Conservation (phyloP, 2,888 invertebrate species). For the Apamea anceps region DNA sequence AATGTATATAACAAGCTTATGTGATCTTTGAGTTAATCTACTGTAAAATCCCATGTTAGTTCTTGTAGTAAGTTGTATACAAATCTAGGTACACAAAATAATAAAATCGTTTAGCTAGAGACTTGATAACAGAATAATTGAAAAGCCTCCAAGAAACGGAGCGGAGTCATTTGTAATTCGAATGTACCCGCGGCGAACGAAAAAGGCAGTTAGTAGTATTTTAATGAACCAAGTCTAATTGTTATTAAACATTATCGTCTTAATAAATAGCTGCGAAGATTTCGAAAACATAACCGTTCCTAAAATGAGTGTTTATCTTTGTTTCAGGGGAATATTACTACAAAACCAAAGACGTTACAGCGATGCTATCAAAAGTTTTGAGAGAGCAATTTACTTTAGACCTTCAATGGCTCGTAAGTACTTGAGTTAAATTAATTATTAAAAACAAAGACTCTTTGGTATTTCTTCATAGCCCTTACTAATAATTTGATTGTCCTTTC, state of each 20-base stretch:
- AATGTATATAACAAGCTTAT: background rate
- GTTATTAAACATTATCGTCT: constrained; percentile 13
- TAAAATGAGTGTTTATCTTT: constrained; percentile 75
- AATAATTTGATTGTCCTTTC: constrained; percentile 69
- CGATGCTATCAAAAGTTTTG: constrained; percentile 97
- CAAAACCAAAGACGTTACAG: constrained; percentile 96
- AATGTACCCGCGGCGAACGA: background rate
- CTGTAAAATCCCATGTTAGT: background rate
- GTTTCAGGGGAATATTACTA: constrained; percentile 96
- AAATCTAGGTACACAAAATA: background rate
- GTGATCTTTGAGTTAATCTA: background rate
- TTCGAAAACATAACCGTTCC: constrained; percentile 23
- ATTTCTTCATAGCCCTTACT: constrained; percentile 68
- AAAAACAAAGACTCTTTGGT: constrained; percentile 68
- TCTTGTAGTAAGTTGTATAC: background rate
- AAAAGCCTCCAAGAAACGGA: background rate
- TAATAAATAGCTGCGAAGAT: constrained; percentile 21
- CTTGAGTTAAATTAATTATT: constrained; percentile 72
- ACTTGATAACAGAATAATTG: constrained; percentile 19
- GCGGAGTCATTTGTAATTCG: background rate
- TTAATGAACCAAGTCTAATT: constrained; percentile 21
- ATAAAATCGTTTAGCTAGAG: background rate
- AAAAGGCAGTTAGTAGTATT: constrained; percentile 10
- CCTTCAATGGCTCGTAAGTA: constrained; percentile 98
- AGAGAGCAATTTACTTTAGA: constrained; percentile 97